Evolutionary conservation across 2,888 invertebrate species (phyloP), one percentile per base, ranked within the genome.

Genomic region (Emmelina monodactyla): DNA sequence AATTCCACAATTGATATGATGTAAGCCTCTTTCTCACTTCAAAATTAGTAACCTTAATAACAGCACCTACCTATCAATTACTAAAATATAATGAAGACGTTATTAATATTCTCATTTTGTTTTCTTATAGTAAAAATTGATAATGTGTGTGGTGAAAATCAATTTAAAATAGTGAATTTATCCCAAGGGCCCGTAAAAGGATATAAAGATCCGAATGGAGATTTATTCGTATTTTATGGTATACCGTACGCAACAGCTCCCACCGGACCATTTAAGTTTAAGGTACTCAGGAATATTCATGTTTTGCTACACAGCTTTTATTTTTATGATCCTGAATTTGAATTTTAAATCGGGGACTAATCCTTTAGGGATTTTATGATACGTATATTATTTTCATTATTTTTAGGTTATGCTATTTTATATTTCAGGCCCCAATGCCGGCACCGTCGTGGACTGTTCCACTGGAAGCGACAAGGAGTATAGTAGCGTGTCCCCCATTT

Each of bases 241-340:
- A 55, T 61, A 6, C 60, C 61, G 0, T 61, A 60, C 35, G 62
- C 62, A 0, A 55, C 47, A 1, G 53, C 50, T 3, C 60, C 60
- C 0, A 55, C 53, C 1, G 59, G 61, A 7, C 14, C n/a, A 1
- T 25, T 58, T 13, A 51, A 43, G 39, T 62, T 47, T 37, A 58
- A 55, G 53, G 62, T 58, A 35, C 16, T n/a, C 11, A 28, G 7
- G 11, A 28, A n/a, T n/a, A n/a, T 28, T n/a, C n/a, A n/a, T n/a
- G n/a, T n/a, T n/a, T n/a, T n/a, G n/a, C n/a, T n/a, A n/a, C n/a
- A n/a, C n/a, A n/a, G n/a, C n/a, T n/a, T n/a, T n/a, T n/a, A n/a
- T n/a, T n/a, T n/a, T n/a, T n/a, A n/a, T n/a, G n/a, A n/a, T n/a
- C n/a, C n/a, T n/a, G n/a, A n/a, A n/a, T n/a, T n/a, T n/a, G n/a